Conservation (phyloP, 2,888 invertebrate species). For the Lasioglossum leucozonium region DNA sequence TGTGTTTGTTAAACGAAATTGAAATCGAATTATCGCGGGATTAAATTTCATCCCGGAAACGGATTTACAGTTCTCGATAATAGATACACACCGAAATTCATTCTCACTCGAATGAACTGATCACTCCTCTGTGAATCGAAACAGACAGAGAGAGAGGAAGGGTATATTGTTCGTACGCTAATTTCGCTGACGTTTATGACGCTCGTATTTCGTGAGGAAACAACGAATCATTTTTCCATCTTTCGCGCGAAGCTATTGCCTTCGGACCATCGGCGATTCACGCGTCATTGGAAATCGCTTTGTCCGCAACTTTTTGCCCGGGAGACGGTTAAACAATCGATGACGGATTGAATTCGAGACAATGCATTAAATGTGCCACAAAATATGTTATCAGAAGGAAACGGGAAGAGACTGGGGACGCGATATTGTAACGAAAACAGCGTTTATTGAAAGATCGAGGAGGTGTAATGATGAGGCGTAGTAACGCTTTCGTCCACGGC, state of each 20-base stretch:
- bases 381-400: too few species aligned
- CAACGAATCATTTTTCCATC: not conserved
- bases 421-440: too few species aligned
- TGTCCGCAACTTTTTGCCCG: not conserved
- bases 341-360: not conserved
- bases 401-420: too few species aligned
- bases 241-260: not conserved
- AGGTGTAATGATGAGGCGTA: too few species aligned
- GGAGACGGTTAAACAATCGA: not conserved
- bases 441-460: too few species aligned
- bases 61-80: conserved; percentile 23
- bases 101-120: conserved; percentile 19
- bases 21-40: conserved; percentile 16
- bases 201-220: conserved; percentile 28
- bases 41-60: conserved; percentile 5
- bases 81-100: conserved; percentile 29
- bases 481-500: too few species aligned
- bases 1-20: conserved; percentile 11
- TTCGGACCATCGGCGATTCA: not conserved
- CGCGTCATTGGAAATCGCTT: conserved; percentile 1
- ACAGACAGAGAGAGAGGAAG: not conserved
- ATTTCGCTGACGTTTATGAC: conserved; percentile 27
- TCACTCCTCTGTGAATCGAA: conserved; percentile 24
- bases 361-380: not conserved
- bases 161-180: conserved; percentile 27